phyloP scores from a whole-genome alignment of 2,797 vertebrate species.

The Margarornis squamiger region DNA sequence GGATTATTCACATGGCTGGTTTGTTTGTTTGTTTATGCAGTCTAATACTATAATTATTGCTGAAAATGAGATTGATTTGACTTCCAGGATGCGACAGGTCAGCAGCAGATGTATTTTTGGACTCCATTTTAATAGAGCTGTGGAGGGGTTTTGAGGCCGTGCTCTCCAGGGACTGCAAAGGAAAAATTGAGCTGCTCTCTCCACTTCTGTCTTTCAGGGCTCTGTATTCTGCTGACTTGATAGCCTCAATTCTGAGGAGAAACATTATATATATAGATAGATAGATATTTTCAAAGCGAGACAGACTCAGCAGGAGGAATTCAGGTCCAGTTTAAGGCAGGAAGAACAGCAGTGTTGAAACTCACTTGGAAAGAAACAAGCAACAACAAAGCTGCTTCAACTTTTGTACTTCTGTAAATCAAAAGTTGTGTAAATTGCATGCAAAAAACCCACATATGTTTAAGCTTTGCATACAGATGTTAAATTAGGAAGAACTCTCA shows the following conservation, averaged over 20 bases:
- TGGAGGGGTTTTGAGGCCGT: background rate
- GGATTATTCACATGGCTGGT: conserved; percentile 22
- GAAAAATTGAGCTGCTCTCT: conserved; percentile 7
- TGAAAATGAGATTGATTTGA: conserved; percentile 33
- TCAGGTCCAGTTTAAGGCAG: background rate
- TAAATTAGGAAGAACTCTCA: background rate
- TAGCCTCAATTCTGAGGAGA: background rate
- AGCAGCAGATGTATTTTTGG: conserved; percentile 33
- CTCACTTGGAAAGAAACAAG: background rate
- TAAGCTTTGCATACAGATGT: background rate
- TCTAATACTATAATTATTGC: conserved; percentile 28
- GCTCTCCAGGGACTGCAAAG: conserved; percentile 3
- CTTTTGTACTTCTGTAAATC: background rate
- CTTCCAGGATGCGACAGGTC: background rate
- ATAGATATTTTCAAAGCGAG: background rate
- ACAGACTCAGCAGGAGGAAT: background rate
- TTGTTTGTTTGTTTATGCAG: background rate
- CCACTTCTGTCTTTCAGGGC: background rate
- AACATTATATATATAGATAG: background rate
- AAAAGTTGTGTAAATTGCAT: background rate
- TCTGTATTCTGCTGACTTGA: conserved; percentile 20
- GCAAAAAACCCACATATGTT: background rate
- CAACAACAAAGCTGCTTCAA: background rate
- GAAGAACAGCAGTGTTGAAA: background rate
- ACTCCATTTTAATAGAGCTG: background rate